Base-by-base conservation (phyloP, 2,113 vertebrate genomes). In the Hippocampus barbouri region DNA sequence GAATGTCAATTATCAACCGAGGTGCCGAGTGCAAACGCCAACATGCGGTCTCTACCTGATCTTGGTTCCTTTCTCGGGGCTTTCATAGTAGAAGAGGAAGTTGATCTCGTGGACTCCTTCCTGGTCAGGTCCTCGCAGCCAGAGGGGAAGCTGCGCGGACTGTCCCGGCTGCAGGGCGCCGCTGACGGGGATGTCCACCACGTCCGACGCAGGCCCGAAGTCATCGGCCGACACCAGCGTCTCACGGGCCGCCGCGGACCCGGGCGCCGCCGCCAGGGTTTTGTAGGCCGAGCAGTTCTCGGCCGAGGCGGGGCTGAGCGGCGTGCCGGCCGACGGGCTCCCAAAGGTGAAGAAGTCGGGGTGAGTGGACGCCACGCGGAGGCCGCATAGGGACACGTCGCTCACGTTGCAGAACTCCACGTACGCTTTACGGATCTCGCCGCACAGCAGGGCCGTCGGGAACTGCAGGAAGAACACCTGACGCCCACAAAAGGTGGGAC, bases 401-500 rank as follows among this genome's bases (percentile, higher is more conserved):
- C 97, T 96, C 73, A 98, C 95, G 0, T 99, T 99, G 76, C 95
- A 93, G 90, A 99, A 98, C 86, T 99, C 97, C 34, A 98, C 96
- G 54, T 95, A 96, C 0, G 97, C 96, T 90, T 98, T 98, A 62
- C 94, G 90, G 83, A 98, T 96, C 93, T 99, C 97, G 51, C 97
- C 97, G 75, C 97, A 99, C 20, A 98, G 94, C 75, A 99, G 93
- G 27, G 94, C 96, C 8, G 97, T 96, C 73, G 97, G 97, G 79
- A 98, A 99, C 91, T 98, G 95, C 88, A 99, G 94, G 77, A 99
- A 99, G 89, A 98, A 99, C 15, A 98, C 96, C 97, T 99, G 91
- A 16, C 1, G 41, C 8, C 67, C 20, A 67, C n/a, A 78, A 0
- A 38, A 6, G 59, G 1, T 2, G 2, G 25, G 10, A 40, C 18